These are phyloP conservation scores for Merops nubicus DNA, from an alignment of 2,113 vertebrate genomes.

Conservation along the genomic window DNA sequence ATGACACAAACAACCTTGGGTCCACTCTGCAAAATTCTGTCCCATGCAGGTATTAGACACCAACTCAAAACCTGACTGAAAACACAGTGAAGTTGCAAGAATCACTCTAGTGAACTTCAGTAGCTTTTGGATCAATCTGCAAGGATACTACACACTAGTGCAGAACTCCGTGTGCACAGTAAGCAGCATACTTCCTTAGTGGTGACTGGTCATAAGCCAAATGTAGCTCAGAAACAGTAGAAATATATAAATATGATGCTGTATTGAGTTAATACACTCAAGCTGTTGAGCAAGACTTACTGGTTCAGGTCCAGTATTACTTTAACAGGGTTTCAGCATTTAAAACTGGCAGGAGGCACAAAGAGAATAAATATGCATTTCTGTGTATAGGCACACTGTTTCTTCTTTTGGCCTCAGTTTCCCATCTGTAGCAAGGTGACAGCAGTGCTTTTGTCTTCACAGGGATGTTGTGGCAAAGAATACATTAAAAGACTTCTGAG, in stretches of 20 bases:
- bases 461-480: not conserved
- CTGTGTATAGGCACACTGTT: not conserved
- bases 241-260: not conserved
- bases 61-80: not conserved
- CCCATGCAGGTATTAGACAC: not conserved
- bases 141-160: not conserved
- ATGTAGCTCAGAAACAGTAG: not conserved
- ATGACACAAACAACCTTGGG: not conserved
- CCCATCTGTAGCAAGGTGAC: not conserved
- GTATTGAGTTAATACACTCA: not conserved
- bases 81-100: not conserved
- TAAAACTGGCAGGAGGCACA: not conserved
- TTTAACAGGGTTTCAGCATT: not conserved
- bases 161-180: not conserved
- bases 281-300: not conserved
- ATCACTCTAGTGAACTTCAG: not conserved
- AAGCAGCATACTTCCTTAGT: not conserved
- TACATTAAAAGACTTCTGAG: slow-evolving; percentile 6
- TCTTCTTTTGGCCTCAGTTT: not conserved
- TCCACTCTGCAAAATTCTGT: not conserved
- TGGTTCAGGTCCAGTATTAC: not conserved
- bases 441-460: not conserved
- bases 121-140: not conserved
- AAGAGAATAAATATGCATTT: not conserved
- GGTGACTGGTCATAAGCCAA: not conserved